Base-by-base conservation (phyloP, 2,797 vertebrate species). In the Cossypha polioptera region DNA sequence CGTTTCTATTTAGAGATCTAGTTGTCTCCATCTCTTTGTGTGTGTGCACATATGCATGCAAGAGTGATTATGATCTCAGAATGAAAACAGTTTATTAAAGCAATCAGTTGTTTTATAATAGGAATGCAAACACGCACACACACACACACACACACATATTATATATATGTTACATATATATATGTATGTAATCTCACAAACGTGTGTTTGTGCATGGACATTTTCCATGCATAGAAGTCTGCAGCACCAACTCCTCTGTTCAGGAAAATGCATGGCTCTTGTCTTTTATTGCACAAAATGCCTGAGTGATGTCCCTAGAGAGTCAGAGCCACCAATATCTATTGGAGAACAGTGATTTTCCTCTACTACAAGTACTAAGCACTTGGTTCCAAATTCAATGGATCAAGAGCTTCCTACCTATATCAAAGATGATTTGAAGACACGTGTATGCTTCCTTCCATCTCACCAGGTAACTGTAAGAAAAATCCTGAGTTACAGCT, bases 51-150 rank as follows among this genome's bases (percentile, higher is more conserved):
- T 88, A 74, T 76, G 91, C 78, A 69, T 88, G 88, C 78, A 92
- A 95, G 91, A 92, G 19, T 92, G 85, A 91, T 94, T 92, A 91
- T 86, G 63, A 94, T 92, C 85, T 96, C 79, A 89, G 65, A 92
- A 74, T 61, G 77, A 89, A 92, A 93, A 54, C 75, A 84, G 62
- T 96, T 95, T 92, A 90, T 89, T 90, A 81, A 83, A 91, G 55
- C 51, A 75, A 62, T 90, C 16, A 4, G 20, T 80, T 95, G 38
- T 83, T 96, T 83, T 90, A 58, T 47, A 18, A 36, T 10, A 91
- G 66, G 69, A 91, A 81, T 77, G 55, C 31, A 13, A 62, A 13
- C 10, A n/a, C 11, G 9, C 18, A 47, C 16, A 43, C 6, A 40
- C 4, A 25, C 12, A 43, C 42, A 19, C 42, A 3, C 42, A 25